These are phyloP conservation scores for Anoplolepis gracilipes DNA, from an alignment of 1,140 invertebrate genomes.

Conservation along the genomic window DNA sequence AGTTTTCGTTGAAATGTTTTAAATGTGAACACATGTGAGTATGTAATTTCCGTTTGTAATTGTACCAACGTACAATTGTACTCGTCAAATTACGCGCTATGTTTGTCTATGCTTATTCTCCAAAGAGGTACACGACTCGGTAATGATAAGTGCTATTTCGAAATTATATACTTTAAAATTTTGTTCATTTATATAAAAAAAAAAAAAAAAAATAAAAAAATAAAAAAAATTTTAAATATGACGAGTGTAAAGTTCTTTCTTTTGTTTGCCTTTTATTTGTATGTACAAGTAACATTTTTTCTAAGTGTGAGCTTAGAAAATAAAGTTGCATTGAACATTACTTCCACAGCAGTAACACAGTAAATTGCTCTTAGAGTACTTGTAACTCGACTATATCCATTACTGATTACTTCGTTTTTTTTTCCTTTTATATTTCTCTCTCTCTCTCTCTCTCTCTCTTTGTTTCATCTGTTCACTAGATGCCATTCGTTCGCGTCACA, in stretches of 20 bases:
- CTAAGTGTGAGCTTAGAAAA: neutral
- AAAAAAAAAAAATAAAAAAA: no score
- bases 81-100: neutral
- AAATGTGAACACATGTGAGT: constrained; percentile 32
- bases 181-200: constrained; percentile 29
- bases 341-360: neutral
- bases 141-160: constrained; percentile 21
- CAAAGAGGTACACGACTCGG: neutral
- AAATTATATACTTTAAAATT: constrained; percentile 9
- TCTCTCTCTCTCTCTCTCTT: neutral
- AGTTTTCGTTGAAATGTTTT: constrained; percentile 12
- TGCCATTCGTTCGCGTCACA: constrained; percentile 29
- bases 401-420: constrained; percentile 1
- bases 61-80: no score
- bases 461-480: neutral
- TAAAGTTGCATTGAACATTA: neutral
- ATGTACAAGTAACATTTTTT: neutral
- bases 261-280: neutral
- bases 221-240: constrained; percentile 5
- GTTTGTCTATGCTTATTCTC: neutral
- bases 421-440: neutral
- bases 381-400: constrained; percentile 4
- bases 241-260: neutral
- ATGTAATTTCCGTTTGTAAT: constrained; percentile 33
- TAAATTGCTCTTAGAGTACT: neutral